Percentiles rank a stretch among this genome's conserved stretches.
phyloP scores from a whole-genome alignment of 2,797 vertebrate genomes.

The Lithobates pipiens region DNA sequence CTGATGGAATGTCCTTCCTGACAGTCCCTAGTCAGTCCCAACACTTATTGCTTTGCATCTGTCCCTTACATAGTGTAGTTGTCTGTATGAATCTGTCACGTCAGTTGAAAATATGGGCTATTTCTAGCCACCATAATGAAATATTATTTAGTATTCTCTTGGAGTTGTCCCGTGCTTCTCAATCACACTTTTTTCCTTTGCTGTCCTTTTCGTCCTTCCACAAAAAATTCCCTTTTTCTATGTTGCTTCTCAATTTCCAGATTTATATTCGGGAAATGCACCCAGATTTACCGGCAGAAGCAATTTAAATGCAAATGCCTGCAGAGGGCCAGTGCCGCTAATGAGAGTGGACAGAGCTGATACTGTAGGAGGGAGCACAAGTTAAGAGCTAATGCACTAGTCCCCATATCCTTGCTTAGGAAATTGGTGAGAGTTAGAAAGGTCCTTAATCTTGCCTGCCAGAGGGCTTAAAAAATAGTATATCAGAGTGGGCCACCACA shows the following conservation, averaged over 20 bases:
- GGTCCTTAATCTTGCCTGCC: constrained; percentile 56
- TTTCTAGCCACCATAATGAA: too few relatives aligned
- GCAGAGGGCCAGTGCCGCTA: constrained; percentile 61
- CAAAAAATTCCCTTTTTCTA: not conserved
- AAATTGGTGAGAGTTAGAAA: constrained; percentile 38
- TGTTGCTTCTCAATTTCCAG: constrained; percentile 27
- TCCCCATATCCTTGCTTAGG: constrained; percentile 50
- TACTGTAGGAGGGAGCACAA: constrained; percentile 45
- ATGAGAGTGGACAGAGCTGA: constrained; percentile 60
- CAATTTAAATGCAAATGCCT: constrained; percentile 77
- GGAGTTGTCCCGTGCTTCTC: not conserved
- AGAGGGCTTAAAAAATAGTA: constrained; percentile 43
- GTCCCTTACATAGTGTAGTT: too few relatives aligned
- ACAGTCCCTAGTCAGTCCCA: too few relatives aligned
- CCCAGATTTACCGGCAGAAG: constrained; percentile 63
- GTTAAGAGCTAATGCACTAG: constrained; percentile 55
- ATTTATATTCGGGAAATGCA: constrained; percentile 60
- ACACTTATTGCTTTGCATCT: too few relatives aligned
- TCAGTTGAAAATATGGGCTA: too few relatives aligned
- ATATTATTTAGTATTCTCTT: too few relatives aligned
- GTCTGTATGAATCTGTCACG: too few relatives aligned
- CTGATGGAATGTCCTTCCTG: too few relatives aligned
- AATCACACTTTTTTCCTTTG: not conserved
- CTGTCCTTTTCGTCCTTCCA: constrained; percentile 25
- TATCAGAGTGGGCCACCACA: constrained; percentile 39